These are phyloP conservation scores for Trigoniulus corallinus DNA, from an alignment of 1,140 invertebrate species.

Conservation along the genomic window DNA sequence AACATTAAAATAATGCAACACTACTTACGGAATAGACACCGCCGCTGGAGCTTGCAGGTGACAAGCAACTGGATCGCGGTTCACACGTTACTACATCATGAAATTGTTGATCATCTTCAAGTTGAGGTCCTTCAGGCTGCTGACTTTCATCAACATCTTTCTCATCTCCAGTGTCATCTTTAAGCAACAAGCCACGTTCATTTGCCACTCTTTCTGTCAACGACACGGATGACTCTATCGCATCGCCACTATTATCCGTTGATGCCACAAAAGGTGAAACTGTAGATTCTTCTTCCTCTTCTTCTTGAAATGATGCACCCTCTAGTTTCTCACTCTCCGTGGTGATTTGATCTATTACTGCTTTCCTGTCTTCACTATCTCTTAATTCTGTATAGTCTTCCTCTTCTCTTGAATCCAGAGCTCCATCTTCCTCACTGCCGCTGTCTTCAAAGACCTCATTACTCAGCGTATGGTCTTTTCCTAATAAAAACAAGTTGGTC, in stretches of 20 bases:
- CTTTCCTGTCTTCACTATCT: slow-evolving; percentile 16
- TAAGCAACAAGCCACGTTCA: no score
- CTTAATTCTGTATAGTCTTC: slow-evolving; percentile 8
- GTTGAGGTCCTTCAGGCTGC: no score
- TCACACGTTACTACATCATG: slow-evolving; percentile 23
- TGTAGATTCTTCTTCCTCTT: no score
- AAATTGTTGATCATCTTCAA: no score
- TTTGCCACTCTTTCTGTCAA: no score
- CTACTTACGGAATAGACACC: slow-evolving; percentile 49
- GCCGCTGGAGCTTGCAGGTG: slow-evolving; percentile 65
- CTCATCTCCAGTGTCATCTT: no score
- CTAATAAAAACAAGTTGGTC: slow-evolving; percentile 1
- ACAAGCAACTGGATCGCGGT: slow-evolving; percentile 44
- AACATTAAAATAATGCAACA: slow-evolving; percentile 2
- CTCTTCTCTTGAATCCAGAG: neutral
- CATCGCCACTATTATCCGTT: no score
- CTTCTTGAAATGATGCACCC: no score
- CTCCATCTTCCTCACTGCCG: neutral
- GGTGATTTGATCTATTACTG: no score
- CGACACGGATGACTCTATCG: no score
- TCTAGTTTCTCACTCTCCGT: no score
- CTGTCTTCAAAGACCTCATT: slow-evolving; percentile 37
- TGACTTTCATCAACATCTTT: slow-evolving; percentile 5
- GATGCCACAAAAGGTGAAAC: no score
- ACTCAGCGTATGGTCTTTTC: slow-evolving; percentile 25